Base-by-base conservation (phyloP, 2,888 invertebrate species). In the Philaethria dido region DNA sequence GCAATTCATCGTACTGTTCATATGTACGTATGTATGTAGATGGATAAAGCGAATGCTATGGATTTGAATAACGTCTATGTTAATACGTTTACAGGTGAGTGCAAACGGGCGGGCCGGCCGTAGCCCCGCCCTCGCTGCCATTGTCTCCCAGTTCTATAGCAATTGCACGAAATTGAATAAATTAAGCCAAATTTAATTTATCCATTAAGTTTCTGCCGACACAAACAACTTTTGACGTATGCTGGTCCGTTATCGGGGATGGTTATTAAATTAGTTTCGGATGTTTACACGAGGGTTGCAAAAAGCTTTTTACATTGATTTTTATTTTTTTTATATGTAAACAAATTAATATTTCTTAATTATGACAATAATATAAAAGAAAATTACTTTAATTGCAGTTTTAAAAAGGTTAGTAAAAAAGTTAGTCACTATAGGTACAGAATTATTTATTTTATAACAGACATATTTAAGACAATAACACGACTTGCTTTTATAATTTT, bases 161-260 rank as follows among this genome's bases (percentile, higher is more conserved):
- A 72, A 73, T 75, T 79, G 69, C 72, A 72, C 78, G 72, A 90
- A 92, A 92, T 91, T 88, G 91, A 92, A 92, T 92, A 90, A 91
- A 92, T 92, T 92, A 92, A 84, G 85, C 74, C 78, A 85, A 91
- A 92, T 90, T 89, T 88, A 90, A 90, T 92, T 91, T 90, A 86
- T 88, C 82, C 84, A 89, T 92, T 92, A 91, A 82, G 82, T 82
- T 84, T 83, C 77, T 80, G 80, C 79, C 81, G 90, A 87, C 82
- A 82, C 81, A 91, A 90, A 92, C 88, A 89, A 86, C 83, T 84
- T 78, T 72, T 86, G 90, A 86, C 87, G 83, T 83, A 81, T 84
- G 83, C 83, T 86, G 82, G 83, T 78, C 77, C 79, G 83, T 83
- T 88, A 84, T 82, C 82, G 77, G 83, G 87, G 85, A 82, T 78